A percentile compares a stretch with the other conserved stretches of the same genome.
Conservation (phyloP, 1,140 invertebrate species). For the Heterodera carotae region DNA sequence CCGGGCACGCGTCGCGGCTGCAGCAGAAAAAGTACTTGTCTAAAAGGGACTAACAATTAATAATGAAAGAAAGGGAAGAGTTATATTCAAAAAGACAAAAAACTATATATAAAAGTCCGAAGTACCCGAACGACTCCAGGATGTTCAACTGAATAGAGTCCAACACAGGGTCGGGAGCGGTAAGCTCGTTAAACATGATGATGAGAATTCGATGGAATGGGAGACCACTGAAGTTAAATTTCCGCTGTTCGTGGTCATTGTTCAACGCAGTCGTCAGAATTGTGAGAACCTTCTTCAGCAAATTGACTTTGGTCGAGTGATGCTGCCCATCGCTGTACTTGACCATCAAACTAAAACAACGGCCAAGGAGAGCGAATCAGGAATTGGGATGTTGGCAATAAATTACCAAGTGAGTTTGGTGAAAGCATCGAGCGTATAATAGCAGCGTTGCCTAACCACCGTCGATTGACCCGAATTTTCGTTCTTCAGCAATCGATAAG, state of each 20-base stretch:
- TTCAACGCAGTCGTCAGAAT: constrained; percentile 91
- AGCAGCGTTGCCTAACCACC: constrained; percentile 83
- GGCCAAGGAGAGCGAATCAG: too few species aligned
- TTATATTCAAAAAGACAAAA: too few species aligned
- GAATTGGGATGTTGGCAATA: not conserved
- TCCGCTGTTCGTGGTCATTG: constrained; percentile 85
- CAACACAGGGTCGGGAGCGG: constrained; percentile 84
- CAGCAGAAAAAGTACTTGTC: constrained; percentile 66
- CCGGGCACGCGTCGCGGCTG: constrained; percentile 90
- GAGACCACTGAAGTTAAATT: constrained; percentile 88
- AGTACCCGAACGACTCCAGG: constrained; percentile 70
- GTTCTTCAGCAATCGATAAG: constrained; percentile 78
- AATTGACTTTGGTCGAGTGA: constrained; percentile 90
- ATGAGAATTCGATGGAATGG: constrained; percentile 96
- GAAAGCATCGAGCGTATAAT: constrained; percentile 78
- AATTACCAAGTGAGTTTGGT: constrained; percentile 57
- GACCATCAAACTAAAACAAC: constrained; percentile 82
- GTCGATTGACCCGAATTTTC: constrained; percentile 69
- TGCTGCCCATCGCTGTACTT: constrained; percentile 80
- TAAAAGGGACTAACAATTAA: constrained; percentile 24
- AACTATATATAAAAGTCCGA: too few species aligned
- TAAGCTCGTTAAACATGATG: constrained; percentile 94
- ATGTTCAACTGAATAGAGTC: constrained; percentile 86
- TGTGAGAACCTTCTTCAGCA: constrained; percentile 90
- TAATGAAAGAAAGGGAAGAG: not conserved